Conservation (phyloP, 2,113 vertebrate species). For the Pavo muticus region DNA sequence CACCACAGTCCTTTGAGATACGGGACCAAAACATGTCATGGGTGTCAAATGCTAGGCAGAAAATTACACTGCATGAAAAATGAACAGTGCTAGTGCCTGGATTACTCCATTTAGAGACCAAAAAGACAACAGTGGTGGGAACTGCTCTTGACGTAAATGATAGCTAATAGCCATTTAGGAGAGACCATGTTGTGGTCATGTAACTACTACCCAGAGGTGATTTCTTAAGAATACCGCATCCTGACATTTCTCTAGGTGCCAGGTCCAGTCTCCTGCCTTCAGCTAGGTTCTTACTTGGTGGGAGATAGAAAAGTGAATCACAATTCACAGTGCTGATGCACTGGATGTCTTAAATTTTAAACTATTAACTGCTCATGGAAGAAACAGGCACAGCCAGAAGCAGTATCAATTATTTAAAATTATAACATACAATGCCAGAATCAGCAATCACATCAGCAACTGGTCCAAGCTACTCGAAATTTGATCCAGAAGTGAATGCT, state of each 20-base stretch:
- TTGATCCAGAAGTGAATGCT: neutral
- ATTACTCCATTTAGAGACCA: neutral
- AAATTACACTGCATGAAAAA: neutral
- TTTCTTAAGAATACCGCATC: constrained; percentile 2
- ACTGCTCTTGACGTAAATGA: neutral
- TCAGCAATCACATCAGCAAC: constrained; percentile 8
- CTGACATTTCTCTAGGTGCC: constrained; percentile 14
- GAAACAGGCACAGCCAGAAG: neutral
- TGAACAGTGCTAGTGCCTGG: neutral
- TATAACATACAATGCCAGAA: neutral
- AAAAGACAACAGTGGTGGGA: neutral
- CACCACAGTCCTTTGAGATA: neutral
- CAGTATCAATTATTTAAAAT: constrained; percentile 45
- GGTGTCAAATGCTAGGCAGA: neutral
- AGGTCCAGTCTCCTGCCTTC: constrained; percentile 16
- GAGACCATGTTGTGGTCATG: neutral
- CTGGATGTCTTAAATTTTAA: constrained; percentile 1
- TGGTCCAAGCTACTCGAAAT: constrained; percentile 20
- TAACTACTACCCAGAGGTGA: constrained; percentile 18
- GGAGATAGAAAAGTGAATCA: constrained; percentile 41
- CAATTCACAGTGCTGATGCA: neutral
- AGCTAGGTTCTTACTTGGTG: neutral
- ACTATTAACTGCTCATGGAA: neutral
- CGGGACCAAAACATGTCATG: neutral
- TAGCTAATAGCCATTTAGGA: neutral